These are phyloP conservation scores for Agriopis leucophaearia DNA, from an alignment of 2,888 invertebrate species.

Conservation along the genomic window DNA sequence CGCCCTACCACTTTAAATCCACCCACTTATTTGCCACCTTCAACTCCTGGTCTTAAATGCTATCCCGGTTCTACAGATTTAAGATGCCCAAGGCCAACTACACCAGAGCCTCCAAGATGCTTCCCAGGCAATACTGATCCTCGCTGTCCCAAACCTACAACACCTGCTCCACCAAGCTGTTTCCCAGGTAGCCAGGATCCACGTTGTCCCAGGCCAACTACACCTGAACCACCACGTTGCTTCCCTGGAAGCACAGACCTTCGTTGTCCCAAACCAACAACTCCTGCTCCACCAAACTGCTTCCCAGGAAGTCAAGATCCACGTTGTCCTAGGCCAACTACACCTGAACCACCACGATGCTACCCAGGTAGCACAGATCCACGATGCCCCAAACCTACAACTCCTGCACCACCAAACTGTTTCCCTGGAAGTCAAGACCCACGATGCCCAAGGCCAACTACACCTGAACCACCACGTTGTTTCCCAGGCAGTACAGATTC, in stretches of 20 bases:
- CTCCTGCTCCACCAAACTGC: not conserved
- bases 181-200: not conserved
- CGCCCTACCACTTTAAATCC: constrained; percentile 54
- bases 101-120: constrained; percentile 15
- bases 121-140: constrained; percentile 46
- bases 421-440: not conserved
- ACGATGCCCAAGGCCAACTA: not conserved
- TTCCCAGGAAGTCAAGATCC: not conserved
- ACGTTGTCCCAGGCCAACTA: not conserved
- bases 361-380: not conserved
- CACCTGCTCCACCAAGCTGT: not conserved
- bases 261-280: not conserved
- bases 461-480: not conserved
- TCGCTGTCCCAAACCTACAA: constrained; percentile 37
- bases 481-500: not conserved
- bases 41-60: no score
- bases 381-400: not conserved
- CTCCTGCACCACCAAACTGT: not conserved
- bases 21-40: constrained; percentile 54
- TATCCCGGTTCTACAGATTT: no score
- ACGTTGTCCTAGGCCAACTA: not conserved
- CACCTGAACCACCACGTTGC: not conserved
- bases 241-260: not conserved
- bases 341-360: not conserved
- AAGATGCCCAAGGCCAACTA: no score